These are phyloP conservation scores for Leptopilina syphax DNA, from an alignment of 2,888 invertebrate species.

Conservation along the genomic window DNA sequence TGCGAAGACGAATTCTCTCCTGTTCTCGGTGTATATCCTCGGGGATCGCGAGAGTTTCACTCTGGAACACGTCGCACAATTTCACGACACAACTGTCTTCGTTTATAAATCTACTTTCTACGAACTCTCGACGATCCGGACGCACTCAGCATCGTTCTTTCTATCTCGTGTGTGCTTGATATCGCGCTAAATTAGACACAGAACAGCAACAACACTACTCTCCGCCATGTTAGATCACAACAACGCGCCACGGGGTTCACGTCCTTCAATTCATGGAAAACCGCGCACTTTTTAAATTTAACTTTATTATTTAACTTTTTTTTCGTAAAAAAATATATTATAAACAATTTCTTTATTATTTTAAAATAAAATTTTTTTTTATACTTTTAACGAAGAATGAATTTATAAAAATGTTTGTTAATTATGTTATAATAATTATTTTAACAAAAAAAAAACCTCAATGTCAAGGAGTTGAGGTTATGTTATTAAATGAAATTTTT, in stretches of 20 bases:
- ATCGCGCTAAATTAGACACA: conserved; percentile 77
- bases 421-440: too few relatives aligned
- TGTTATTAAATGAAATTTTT: conserved; percentile 2
- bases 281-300: conserved; percentile 64
- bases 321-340: neutral
- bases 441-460: neutral
- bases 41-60: conserved; percentile 57
- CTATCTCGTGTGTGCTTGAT: conserved; percentile 55
- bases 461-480: conserved; percentile 10
- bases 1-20: conserved; percentile 42
- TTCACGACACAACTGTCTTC: conserved; percentile 49
- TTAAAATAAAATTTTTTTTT: too few relatives aligned
- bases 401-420: too few relatives aligned
- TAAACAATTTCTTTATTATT: too few relatives aligned
- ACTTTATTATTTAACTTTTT: neutral
- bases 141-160: conserved; percentile 56
- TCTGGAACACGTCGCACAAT: conserved; percentile 45
- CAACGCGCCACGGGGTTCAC: conserved; percentile 83
- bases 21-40: conserved; percentile 58
- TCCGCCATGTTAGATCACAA: conserved; percentile 85
- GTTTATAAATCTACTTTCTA: conserved; percentile 49
- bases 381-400: too few relatives aligned
- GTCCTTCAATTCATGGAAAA: conserved; percentile 76
- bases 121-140: conserved; percentile 51
- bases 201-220: conserved; percentile 81